Percentiles rank a stretch among this genome's conserved stretches.
Conservation (phyloP, 2,888 invertebrate genomes). For the Blastobasis adustella region DNA sequence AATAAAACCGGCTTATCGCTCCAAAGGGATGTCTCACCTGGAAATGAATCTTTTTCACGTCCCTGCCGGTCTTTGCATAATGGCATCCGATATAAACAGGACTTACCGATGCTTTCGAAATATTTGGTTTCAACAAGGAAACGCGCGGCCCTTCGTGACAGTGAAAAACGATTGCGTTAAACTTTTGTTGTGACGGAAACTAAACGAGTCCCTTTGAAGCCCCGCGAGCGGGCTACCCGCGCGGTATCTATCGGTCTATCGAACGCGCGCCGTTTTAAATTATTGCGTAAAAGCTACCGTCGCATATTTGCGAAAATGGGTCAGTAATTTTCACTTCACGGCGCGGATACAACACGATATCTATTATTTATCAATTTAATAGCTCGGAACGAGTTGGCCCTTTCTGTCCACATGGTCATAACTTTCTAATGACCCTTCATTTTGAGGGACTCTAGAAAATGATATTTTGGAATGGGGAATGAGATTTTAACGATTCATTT, state of each 20-base stretch:
- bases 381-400: constrained; percentile 15
- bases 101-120: neutral
- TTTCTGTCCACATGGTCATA: constrained; percentile 24
- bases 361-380: constrained; percentile 13
- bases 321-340: constrained; percentile 11
- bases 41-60: constrained; percentile 13
- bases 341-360: constrained; percentile 5
- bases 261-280: no score
- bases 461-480: constrained; percentile 30
- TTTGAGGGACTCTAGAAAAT: constrained; percentile 32
- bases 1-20: constrained; percentile 59
- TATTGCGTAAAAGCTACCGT: neutral
- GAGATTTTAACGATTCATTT: constrained; percentile 45
- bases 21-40: constrained; percentile 37
- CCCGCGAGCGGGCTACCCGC: no score
- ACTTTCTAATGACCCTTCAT: constrained; percentile 30
- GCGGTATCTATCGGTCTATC: no score
- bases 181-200: no score
- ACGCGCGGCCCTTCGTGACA: no score
- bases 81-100: neutral
- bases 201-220: no score
- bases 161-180: no score
- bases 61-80: neutral
- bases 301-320: constrained; percentile 5
- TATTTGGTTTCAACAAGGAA: no score